Base-by-base conservation (phyloP, 2,888 invertebrate species). In the Hololepta plana region DNA sequence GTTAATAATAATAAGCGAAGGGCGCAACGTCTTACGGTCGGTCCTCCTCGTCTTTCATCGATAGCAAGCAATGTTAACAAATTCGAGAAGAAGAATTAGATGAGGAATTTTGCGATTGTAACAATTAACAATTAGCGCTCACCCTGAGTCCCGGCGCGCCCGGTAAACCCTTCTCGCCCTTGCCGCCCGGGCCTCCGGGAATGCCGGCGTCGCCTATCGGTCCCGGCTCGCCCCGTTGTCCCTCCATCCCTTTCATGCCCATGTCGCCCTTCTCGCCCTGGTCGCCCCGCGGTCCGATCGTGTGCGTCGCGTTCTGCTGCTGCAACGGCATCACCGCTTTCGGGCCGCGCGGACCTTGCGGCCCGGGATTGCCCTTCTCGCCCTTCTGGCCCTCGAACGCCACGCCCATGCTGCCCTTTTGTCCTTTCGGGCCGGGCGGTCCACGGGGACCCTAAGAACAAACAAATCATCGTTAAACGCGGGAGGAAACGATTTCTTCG, bases 111-210 rank as follows among this genome's bases (percentile, higher is more conserved):
- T n/a, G n/a, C n/a, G n/a, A n/a, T n/a, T n/a, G n/a, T n/a, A n/a
- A n/a, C n/a, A n/a, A n/a, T n/a, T n/a, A n/a, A n/a, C n/a, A 27
- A 10, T n/a, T 22, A 19, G 20, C 34, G 55, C 65, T 60, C 64
- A 88, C 87, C 51, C 80, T 64, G 39, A 71, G 68, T 33, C 88
- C 88, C 15, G 81, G 73, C 28, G 73, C 66, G 36, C 88, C 88
- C 21, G 72, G 67, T 36, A 85, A 57, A 37, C 91, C 91, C 44
- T 90, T 91, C 57, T 90, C 90, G 41, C 90, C 90, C 49, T 76
- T 79, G 36, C 60, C 54, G 26, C 81, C 81, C 26, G 54, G 37
- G 30, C 51, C 49, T 21, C 81, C 81, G 8, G 65, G 49, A 28
- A 62, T 46, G 21, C 88, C 88, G 38, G 67, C 62, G 38, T 70